Conservation (phyloP, 2,888 invertebrate genomes). For the Agrochola lychnidis region DNA sequence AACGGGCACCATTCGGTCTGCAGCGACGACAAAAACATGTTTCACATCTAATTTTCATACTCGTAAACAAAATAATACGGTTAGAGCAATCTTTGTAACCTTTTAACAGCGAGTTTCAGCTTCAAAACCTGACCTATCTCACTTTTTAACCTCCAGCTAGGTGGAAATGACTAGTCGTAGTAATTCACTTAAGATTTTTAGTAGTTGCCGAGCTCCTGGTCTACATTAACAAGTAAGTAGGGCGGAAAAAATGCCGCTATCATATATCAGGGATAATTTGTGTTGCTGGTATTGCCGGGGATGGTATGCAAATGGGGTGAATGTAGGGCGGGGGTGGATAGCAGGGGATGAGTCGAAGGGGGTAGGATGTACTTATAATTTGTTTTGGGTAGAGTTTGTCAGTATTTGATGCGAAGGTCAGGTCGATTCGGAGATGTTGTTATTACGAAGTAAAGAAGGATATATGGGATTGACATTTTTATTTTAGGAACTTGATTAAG, state of each 20-base stretch:
- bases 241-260: conserved; percentile 44
- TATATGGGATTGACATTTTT: background rate
- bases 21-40: conserved; percentile 9
- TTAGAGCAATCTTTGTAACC: conserved; percentile 23
- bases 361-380: conserved; percentile 42
- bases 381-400: conserved; percentile 41
- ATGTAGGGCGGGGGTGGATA: conserved; percentile 31
- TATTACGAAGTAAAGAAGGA: conserved; percentile 18
- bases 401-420: conserved; percentile 53
- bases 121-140: conserved; percentile 49
- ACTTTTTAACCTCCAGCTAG: conserved; percentile 20
- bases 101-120: conserved; percentile 26
- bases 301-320: conserved; percentile 62
- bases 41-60: conserved; percentile 18
- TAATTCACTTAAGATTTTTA: conserved; percentile 40
- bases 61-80: conserved; percentile 10
- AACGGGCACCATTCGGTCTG: conserved; percentile 14
- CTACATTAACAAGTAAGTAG: conserved; percentile 47
- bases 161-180: conserved; percentile 15
- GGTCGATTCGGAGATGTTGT: conserved; percentile 9
- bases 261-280: conserved; percentile 65
- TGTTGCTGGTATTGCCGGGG: conserved; percentile 50
- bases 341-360: background rate
- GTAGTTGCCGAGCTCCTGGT: conserved; percentile 26
- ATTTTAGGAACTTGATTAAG: background rate